Evolutionary conservation across 2,797 vertebrate species (phyloP).

Genomic region (Neostethus bicornis): DNA sequence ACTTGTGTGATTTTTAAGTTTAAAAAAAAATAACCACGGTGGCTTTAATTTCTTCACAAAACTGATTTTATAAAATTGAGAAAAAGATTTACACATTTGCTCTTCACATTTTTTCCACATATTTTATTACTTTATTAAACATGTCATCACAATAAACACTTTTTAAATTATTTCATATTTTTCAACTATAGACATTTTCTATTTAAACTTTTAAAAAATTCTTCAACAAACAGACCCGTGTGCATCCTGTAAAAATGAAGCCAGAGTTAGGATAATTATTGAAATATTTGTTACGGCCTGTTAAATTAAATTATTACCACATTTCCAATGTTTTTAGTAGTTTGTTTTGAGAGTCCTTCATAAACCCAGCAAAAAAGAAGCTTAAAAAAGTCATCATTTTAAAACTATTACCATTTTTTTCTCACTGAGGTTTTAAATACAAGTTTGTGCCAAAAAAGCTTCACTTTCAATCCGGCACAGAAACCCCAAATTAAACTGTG

Average conservation of each 20-base stretch:
- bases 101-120: no score
- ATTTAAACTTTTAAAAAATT: no score
- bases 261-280: background rate
- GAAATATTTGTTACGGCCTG: background rate
- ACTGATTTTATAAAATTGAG: no score
- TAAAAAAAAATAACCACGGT: no score
- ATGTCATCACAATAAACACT: no score
- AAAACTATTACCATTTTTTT: background rate
- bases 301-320: background rate
- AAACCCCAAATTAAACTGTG: slow-evolving; percentile 5
- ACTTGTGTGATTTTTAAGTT: no score
- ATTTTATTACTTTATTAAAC: no score
- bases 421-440: background rate
- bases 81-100: no score
- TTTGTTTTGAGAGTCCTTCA: background rate
- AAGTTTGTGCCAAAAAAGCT: background rate
- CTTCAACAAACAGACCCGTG: no score
- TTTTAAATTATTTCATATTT: no score
- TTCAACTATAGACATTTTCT: no score
- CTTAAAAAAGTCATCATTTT: background rate
- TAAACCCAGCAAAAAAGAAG: background rate
- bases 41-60: no score
- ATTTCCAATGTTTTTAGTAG: background rate
- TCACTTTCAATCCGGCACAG: slow-evolving; percentile 6
- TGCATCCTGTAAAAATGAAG: background rate